Evolutionary conservation across 2,888 invertebrate genomes (phyloP).

Genomic region (Andrena praecox): DNA sequence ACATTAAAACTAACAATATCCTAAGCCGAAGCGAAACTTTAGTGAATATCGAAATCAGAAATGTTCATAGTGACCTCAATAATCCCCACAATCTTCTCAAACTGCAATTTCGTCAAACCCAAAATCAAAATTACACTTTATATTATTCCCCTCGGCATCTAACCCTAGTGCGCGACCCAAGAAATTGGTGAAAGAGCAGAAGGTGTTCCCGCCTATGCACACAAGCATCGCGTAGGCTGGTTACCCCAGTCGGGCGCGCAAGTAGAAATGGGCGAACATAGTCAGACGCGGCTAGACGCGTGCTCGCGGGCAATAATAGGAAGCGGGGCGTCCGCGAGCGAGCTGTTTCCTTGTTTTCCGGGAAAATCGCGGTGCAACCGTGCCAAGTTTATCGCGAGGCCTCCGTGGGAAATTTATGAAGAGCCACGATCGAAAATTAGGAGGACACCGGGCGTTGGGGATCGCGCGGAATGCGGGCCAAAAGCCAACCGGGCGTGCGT

Average conservation of each 20-base stretch:
- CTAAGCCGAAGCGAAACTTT: too few species aligned
- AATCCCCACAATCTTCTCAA: too few species aligned
- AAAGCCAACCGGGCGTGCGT: constrained; percentile 44
- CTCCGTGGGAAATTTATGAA: constrained; percentile 59
- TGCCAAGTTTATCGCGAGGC: constrained; percentile 58
- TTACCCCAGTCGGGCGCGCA: not conserved
- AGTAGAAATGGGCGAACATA: constrained; percentile 43
- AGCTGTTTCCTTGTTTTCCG: constrained; percentile 61
- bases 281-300: constrained; percentile 31
- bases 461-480: constrained; percentile 60
- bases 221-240: too few species aligned
- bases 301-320: constrained; percentile 17
- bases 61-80: too few species aligned
- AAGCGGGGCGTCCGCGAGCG: not conserved
- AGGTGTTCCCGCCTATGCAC: too few species aligned
- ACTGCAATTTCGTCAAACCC: too few species aligned
- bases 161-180: too few species aligned
- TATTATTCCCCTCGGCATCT: too few species aligned
- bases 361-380: constrained; percentile 47
- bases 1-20: too few species aligned
- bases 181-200: too few species aligned
- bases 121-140: too few species aligned
- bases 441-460: constrained; percentile 50
- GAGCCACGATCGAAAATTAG: constrained; percentile 56
- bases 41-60: too few species aligned